Percentiles rank a stretch among this genome's conserved stretches.
Evolutionary conservation across 2,888 invertebrate genomes (phyloP).

Genomic region (Encarsia formosa): DNA sequence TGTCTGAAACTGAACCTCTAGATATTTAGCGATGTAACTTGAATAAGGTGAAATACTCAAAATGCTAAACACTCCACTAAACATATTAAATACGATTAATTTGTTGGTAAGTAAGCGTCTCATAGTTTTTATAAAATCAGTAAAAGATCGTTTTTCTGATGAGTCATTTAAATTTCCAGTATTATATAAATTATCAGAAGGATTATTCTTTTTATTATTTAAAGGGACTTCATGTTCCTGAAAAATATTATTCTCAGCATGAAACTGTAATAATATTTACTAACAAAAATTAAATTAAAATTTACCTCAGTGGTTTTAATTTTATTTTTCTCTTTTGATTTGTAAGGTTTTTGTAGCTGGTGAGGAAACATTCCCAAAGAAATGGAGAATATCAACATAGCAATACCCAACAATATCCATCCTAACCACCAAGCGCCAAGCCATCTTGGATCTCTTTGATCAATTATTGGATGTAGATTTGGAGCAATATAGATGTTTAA

Average conservation of each 20-base stretch:
- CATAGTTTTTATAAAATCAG: constrained; percentile 59
- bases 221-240: constrained; percentile 40
- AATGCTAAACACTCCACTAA: constrained; percentile 64
- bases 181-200: not conserved
- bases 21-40: constrained; percentile 70
- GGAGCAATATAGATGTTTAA: constrained; percentile 61
- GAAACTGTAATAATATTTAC: not conserved
- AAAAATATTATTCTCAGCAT: not conserved
- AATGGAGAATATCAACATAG: constrained; percentile 60
- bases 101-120: constrained; percentile 62
- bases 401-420: constrained; percentile 56
- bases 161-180: not conserved
- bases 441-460: constrained; percentile 64
- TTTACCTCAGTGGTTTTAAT: too few species aligned
- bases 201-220: constrained; percentile 21
- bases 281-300: too few species aligned
- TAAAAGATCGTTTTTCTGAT: constrained; percentile 34
- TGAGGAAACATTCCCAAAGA: constrained; percentile 65
- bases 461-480: constrained; percentile 58
- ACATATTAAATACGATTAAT: constrained; percentile 63
- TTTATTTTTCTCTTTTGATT: too few species aligned
- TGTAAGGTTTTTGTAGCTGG: constrained; percentile 49
- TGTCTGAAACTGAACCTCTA: constrained; percentile 69
- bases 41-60: constrained; percentile 62
- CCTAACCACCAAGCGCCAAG: constrained; percentile 75